Conservation (phyloP, 2,797 vertebrate species). For the Sebastes wilsoni region DNA sequence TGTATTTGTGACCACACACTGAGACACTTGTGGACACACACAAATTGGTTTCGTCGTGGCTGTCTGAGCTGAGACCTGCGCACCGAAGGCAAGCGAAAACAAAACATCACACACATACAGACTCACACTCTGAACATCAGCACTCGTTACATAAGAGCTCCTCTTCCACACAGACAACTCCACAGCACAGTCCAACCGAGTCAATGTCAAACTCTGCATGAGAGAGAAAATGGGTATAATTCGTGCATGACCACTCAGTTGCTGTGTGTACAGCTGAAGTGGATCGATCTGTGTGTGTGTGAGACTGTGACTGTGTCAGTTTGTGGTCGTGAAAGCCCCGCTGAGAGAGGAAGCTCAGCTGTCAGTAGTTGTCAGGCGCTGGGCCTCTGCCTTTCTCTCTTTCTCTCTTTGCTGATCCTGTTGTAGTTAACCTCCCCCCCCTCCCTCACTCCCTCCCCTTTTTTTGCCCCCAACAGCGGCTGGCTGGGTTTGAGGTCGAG, state of each 20-base stretch:
- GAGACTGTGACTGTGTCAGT: constrained; percentile 53
- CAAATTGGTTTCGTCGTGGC: background rate
- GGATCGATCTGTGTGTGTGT: constrained; percentile 21
- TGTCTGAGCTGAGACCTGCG: background rate
- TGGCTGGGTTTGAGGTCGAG: constrained; percentile 54
- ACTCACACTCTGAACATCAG: constrained; percentile 9
- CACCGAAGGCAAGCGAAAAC: constrained; percentile 14
- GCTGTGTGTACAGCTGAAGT: constrained; percentile 16
- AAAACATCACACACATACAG: constrained; percentile 18
- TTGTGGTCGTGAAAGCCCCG: constrained; percentile 64
- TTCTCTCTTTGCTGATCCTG: constrained; percentile 39
- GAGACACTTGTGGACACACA: background rate
- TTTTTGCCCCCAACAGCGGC: constrained; percentile 46
- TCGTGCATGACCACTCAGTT: constrained; percentile 17
- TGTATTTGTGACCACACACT: constrained; percentile 30
- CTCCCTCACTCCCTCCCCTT: constrained; percentile 12
- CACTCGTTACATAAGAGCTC: constrained; percentile 50
- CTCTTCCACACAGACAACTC: constrained; percentile 31
- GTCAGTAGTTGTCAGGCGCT: constrained; percentile 63
- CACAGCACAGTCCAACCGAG: constrained; percentile 38
- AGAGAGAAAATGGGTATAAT: constrained; percentile 34
- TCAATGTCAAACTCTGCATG: constrained; percentile 38
- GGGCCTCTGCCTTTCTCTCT: constrained; percentile 21
- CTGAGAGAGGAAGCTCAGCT: constrained; percentile 74
- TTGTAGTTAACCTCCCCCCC: constrained; percentile 32